Evolutionary conservation across 2,113 vertebrate genomes (phyloP).

Genomic region (Pelusios castaneus): DNA sequence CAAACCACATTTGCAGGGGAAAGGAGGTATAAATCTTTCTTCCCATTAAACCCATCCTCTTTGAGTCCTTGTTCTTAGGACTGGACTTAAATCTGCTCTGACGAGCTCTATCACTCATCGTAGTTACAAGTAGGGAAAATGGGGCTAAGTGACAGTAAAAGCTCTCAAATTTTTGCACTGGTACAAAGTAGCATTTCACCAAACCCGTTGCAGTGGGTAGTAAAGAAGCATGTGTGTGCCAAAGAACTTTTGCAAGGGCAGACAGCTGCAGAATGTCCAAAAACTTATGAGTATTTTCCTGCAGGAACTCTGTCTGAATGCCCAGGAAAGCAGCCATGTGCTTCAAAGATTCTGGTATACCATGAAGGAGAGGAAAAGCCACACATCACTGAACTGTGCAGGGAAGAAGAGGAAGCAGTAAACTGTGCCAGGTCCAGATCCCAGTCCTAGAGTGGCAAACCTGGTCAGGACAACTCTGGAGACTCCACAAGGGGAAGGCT

Average conservation of each 20-base stretch:
- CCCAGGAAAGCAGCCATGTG: neutral
- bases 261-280: neutral
- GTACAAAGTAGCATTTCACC: neutral
- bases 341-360: no score
- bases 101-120: neutral
- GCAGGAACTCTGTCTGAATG: neutral
- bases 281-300: neutral
- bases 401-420: no score
- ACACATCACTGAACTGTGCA: no score
- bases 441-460: no score
- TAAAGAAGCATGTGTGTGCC: neutral
- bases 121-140: neutral
- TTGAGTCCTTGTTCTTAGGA: neutral
- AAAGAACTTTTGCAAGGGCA: neutral
- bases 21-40: neutral
- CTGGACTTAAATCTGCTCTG: neutral
- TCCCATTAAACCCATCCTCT: neutral
- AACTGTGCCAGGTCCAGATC: no score
- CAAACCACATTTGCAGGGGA: no score
- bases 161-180: neutral
- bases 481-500: no score
- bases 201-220: neutral
- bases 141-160: neutral
- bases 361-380: no score
- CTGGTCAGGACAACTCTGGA: no score